Evolutionary conservation across 2,113 vertebrate genomes (phyloP).

Genomic region (Ceyx cyanopectus): DNA sequence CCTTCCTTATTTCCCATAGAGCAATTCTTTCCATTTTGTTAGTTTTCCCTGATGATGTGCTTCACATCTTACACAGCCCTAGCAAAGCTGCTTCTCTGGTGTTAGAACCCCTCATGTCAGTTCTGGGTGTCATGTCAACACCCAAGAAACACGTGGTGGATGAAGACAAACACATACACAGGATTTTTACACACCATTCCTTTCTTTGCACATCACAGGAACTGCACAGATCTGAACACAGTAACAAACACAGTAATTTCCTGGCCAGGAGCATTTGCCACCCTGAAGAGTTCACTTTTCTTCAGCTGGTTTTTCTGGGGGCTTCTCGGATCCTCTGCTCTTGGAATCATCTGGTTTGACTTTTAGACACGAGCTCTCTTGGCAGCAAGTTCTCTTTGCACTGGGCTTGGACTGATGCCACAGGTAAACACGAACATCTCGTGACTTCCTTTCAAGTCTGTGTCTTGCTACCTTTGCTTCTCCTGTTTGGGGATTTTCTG

Average conservation of each 20-base stretch:
- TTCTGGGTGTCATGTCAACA: background rate
- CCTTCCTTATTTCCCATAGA: background rate
- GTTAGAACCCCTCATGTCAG: background rate
- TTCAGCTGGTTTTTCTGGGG: background rate
- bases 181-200: background rate
- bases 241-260: background rate
- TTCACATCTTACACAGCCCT: background rate
- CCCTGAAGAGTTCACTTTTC: background rate
- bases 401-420: constrained; percentile 5
- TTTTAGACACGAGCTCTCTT: background rate
- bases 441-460: constrained; percentile 9
- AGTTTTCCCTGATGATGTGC: background rate
- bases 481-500: constrained; percentile 38
- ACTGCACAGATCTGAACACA: background rate
- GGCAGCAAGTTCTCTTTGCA: background rate
- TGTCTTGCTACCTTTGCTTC: constrained; percentile 36
- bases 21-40: background rate
- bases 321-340: background rate
- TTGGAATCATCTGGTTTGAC: constrained; percentile 9
- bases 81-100: background rate
- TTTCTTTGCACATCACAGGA: background rate
- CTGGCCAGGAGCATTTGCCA: accelerated
- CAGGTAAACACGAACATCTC: constrained; percentile 30
- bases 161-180: background rate
- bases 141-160: background rate